phyloP scores from a whole-genome alignment of 1,140 invertebrate species.

The Globodera ellingtonae region DNA sequence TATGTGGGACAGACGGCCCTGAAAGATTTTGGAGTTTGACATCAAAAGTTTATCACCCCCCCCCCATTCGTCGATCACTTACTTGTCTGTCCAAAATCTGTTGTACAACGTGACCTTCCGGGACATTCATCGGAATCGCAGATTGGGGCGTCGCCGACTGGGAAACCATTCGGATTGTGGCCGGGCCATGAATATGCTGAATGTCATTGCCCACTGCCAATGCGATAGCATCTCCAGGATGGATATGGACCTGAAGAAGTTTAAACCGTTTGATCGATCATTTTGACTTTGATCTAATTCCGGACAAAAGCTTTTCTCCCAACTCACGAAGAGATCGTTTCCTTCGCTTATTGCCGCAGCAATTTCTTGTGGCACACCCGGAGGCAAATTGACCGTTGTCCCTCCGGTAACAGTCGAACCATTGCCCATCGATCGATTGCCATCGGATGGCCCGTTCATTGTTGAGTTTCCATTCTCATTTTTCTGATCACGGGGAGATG shows the following conservation, averaged over 20 bases:
- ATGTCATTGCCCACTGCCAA: conserved; percentile 55
- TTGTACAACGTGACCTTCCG: conserved; percentile 55
- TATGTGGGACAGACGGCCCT: conserved; percentile 51
- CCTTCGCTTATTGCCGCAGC: conserved; percentile 41
- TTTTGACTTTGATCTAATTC: too few relatives aligned
- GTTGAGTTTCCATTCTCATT: conserved; percentile 1
- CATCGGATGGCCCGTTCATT: not conserved
- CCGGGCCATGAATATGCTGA: conserved; percentile 58
- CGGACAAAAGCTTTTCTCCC: not conserved
- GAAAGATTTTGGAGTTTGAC: not conserved
- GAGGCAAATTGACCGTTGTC: conserved; percentile 38
- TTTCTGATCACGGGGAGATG: not conserved
- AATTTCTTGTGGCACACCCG: conserved; percentile 36
- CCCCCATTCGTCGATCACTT: conserved; percentile 12
- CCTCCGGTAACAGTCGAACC: not conserved
- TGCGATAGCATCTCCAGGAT: conserved; percentile 55
- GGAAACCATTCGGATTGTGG: conserved; percentile 60
- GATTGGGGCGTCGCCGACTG: conserved; percentile 41
- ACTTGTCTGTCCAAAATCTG: conserved; percentile 51
- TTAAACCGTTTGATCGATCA: not conserved
- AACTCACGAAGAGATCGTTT: conserved; percentile 56
- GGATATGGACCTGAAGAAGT: conserved; percentile 43
- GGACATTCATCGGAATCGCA: conserved; percentile 57
- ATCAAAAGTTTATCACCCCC: too few relatives aligned
- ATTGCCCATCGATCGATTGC: not conserved